Evolutionary conservation across 1,140 invertebrate species (phyloP), one percentile per base, ranked within the genome.

Genomic region (Magallana gigas): DNA sequence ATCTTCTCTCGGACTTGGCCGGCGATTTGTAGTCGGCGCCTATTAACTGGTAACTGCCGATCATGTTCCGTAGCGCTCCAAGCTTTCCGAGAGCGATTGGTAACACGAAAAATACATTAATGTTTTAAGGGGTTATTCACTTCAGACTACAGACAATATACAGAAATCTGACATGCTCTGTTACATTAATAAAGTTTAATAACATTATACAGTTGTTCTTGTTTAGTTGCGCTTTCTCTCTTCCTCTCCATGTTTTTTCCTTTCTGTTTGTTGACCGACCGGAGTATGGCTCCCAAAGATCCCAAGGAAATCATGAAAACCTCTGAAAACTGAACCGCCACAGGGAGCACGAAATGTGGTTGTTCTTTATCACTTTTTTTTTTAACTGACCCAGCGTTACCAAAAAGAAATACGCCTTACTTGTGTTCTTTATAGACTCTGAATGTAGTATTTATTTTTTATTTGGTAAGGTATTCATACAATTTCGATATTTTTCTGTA

Each of bases 111-210:
- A 76, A 76, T 29, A 76, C 68, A 76, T 76, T 76, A 76, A 76
- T 76, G 68, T 76, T 76, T 76, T 76, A 76, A 29, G 68, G 68
- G 68, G 68, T 29, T 76, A 76, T 76, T 76, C 68, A 29, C 68
- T 29, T 76, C 68, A 76, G 68, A 76, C 23, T 76, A 76, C 68
- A 76, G 68, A 76, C 18, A 29, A 76, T 76, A 76, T 76, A 76
- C 23, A 76, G 68, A 76, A 76, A 76, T 76, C 68, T 76, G 68
- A 76, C 68, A 76, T 76, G 68, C 23, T 76, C 68, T 12, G 68
- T 76, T 76, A 76, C 68, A 76, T 76, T 76, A 76, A 76, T 76
- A 76, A 76, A 76, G 68, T 76, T 76, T 76, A 76, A 76, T 76
- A 76, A 76, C 68, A 76, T 76, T 76, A 29, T 76, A 76, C 36